These are phyloP conservation scores for Megaceryle torquata DNA, from an alignment of 2,113 vertebrate species.

Conservation along the genomic window DNA sequence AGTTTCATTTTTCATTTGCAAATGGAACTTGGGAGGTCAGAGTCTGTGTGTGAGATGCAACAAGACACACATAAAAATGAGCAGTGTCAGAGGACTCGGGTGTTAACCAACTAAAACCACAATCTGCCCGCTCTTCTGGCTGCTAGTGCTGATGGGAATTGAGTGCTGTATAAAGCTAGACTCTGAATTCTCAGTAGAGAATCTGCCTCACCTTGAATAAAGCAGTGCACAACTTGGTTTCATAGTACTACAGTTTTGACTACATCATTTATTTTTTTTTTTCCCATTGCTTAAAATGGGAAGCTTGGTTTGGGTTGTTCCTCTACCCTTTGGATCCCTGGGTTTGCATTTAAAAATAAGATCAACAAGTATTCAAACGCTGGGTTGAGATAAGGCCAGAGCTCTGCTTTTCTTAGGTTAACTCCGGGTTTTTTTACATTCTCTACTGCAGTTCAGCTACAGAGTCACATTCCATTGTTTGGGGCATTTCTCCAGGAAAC, in stretches of 20 bases:
- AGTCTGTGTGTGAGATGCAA: not conserved
- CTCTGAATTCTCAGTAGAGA: not conserved
- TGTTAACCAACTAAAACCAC: not conserved
- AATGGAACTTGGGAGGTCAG: not conserved
- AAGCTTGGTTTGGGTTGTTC: not conserved
- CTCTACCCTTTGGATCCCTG: not conserved
- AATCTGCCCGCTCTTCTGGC: accelerated
- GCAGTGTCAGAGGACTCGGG: not conserved
- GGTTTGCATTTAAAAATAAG: not conserved
- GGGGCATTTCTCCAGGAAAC: not conserved
- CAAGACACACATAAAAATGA: not conserved
- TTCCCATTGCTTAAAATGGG: not conserved
- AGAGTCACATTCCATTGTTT: not conserved
- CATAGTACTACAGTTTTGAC: not conserved
- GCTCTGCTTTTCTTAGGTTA: not conserved
- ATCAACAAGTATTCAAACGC: not conserved
- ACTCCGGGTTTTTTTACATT: not conserved
- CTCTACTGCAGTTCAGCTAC: not conserved
- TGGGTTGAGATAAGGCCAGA: not conserved
- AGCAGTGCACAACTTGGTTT: not conserved
- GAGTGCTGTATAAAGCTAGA: not conserved
- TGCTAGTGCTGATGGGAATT: not conserved
- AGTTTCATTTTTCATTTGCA: not conserved
- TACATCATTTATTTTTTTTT: not conserved
- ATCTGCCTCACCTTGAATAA: not conserved